Evolutionary conservation across 2,797 vertebrate genomes (phyloP).

Genomic region (Enteromius argenteus): DNA sequence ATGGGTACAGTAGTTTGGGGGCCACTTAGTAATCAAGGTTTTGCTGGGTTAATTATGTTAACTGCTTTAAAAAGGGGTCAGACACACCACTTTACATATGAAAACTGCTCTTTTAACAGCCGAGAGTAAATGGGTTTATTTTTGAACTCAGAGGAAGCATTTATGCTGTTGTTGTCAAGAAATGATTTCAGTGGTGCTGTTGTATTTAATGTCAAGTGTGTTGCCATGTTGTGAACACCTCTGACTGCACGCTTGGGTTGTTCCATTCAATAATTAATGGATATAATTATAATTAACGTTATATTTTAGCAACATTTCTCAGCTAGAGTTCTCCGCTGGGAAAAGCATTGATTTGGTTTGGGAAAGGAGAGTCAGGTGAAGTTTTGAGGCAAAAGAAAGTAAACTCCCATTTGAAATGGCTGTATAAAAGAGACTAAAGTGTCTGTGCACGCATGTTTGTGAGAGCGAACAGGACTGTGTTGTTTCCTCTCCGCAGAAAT

Average conservation of each 20-base stretch:
- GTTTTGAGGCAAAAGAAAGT: background rate
- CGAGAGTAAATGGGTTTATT: background rate
- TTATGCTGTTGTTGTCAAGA: background rate
- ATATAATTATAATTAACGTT: constrained; percentile 19
- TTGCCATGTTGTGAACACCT: background rate
- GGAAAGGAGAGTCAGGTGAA: background rate
- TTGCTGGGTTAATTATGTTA: background rate
- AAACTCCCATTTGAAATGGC: background rate
- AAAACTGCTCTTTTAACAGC: background rate
- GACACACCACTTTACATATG: background rate
- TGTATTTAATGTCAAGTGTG: background rate
- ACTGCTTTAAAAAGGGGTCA: background rate
- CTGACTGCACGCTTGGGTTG: background rate
- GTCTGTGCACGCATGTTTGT: background rate
- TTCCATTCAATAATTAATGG: constrained; percentile 16
- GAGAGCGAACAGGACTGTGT: background rate
- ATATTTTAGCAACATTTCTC: background rate
- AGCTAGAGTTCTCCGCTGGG: background rate
- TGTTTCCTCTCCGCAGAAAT: constrained; percentile 8
- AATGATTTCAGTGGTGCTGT: background rate
- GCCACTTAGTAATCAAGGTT: constrained; percentile 26
- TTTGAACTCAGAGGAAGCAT: background rate
- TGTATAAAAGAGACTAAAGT: constrained; percentile 19
- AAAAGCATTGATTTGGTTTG: background rate
- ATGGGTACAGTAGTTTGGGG: background rate